These are phyloP conservation scores for Congeria kusceri DNA, from an alignment of 2,888 invertebrate genomes.

Conservation along the genomic window DNA sequence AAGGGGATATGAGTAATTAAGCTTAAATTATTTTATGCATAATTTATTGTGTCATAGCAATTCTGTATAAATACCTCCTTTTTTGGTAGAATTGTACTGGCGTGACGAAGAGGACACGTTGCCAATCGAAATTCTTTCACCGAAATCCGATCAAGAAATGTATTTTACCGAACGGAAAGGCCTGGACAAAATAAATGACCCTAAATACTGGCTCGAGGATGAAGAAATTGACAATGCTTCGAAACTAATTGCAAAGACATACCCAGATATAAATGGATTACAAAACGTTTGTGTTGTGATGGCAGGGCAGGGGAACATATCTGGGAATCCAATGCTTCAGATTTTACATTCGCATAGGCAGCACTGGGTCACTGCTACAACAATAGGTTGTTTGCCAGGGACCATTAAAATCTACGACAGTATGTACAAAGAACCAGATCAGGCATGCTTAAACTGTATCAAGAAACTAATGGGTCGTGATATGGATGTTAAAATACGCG, in stretches of 20 bases:
- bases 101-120: too few species aligned
- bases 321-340: conserved; percentile 51
- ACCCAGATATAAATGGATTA: conserved; percentile 51
- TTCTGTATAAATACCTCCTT: too few species aligned
- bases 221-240: conserved; percentile 55
- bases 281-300: conserved; percentile 55
- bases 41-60: too few species aligned
- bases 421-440: conserved; percentile 40
- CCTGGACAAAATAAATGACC: conserved; percentile 19
- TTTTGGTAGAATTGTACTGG: too few species aligned
- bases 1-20: too few species aligned
- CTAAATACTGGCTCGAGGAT: conserved; percentile 55
- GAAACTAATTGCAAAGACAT: conserved; percentile 41
- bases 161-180: conserved; percentile 10
- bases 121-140: too few species aligned
- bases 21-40: too few species aligned
- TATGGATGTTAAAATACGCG: conserved; percentile 9
- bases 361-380: conserved; percentile 64
- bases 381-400: conserved; percentile 42
- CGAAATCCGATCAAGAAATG: background rate
- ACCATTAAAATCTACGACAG: conserved; percentile 60
- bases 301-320: conserved; percentile 22
- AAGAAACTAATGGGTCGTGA: conserved; percentile 17
- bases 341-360: conserved; percentile 55
- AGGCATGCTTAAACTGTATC: conserved; percentile 27